These are phyloP conservation scores for Rhagonycha fulva DNA, from an alignment of 2,888 invertebrate species.

Conservation along the genomic window DNA sequence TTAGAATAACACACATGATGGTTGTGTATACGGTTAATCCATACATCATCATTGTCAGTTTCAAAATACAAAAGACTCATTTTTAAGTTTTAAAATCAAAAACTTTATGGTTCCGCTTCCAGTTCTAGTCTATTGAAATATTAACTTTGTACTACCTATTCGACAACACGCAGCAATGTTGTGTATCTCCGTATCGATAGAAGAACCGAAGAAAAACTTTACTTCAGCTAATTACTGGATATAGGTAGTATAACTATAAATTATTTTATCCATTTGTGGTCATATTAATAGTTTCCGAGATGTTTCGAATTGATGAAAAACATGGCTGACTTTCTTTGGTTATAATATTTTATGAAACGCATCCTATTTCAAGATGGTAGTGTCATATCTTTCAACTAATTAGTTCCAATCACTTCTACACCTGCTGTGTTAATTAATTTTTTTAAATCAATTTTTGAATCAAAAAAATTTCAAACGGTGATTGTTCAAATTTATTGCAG, in stretches of 20 bases:
- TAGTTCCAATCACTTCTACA: not conserved
- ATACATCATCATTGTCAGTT: constrained; percentile 50
- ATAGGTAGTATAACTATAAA: not conserved
- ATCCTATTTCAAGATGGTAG: not conserved
- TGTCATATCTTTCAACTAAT: not conserved
- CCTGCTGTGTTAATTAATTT: not conserved
- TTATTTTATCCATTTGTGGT: not conserved
- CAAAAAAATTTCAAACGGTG: not conserved
- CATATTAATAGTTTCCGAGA: not conserved
- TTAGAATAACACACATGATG: constrained; percentile 55
- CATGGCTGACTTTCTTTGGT: not conserved
- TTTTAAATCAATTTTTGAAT: not conserved
- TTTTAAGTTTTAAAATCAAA: not conserved
- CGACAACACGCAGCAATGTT: no score
- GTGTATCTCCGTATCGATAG: no score
- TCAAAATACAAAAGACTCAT: constrained; percentile 26
- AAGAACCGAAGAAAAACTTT: not conserved
- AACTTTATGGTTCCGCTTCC: not conserved
- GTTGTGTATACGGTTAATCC: constrained; percentile 47
- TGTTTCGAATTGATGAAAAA: not conserved
- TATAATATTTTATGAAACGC: not conserved
- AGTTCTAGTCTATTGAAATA: not conserved
- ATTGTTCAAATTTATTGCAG: not conserved
- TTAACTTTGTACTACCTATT: not conserved
- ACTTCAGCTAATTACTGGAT: not conserved